These are phyloP conservation scores for Lamellibrachia columna DNA, from an alignment of 2,888 invertebrate genomes.

Conservation along the genomic window DNA sequence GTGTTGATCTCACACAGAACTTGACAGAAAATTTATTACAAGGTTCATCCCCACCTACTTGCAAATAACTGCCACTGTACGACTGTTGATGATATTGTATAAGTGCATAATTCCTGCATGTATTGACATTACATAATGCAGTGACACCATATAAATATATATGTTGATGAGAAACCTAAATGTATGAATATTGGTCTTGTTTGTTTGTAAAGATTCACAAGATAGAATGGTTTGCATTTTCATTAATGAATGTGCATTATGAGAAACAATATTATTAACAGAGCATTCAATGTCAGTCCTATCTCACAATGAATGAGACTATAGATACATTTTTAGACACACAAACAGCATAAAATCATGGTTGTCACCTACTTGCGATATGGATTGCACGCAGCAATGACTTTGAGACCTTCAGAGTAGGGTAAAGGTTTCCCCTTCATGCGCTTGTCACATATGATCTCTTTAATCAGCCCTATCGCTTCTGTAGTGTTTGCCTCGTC, in stretches of 20 bases:
- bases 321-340: background rate
- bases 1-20: too few species aligned
- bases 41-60: background rate
- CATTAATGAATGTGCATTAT: background rate
- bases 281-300: background rate
- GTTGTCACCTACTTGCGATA: conserved; percentile 56
- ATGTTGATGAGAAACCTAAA: background rate
- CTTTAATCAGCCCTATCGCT: conserved; percentile 60
- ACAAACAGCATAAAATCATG: background rate
- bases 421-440: conserved; percentile 51
- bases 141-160: background rate
- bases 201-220: background rate
- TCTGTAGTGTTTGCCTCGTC: conserved; percentile 64
- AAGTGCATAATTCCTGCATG: background rate
- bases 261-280: background rate
- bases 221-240: background rate
- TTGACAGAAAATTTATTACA: too few species aligned
- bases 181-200: background rate
- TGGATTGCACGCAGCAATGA: conserved; percentile 63
- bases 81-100: background rate
- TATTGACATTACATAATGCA: background rate
- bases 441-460: conserved; percentile 60
- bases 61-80: background rate
- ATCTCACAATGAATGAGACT: background rate
- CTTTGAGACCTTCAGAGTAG: conserved; percentile 49